phyloP scores from a whole-genome alignment of 2,113 vertebrate genomes.

The Panthera leo region DNA sequence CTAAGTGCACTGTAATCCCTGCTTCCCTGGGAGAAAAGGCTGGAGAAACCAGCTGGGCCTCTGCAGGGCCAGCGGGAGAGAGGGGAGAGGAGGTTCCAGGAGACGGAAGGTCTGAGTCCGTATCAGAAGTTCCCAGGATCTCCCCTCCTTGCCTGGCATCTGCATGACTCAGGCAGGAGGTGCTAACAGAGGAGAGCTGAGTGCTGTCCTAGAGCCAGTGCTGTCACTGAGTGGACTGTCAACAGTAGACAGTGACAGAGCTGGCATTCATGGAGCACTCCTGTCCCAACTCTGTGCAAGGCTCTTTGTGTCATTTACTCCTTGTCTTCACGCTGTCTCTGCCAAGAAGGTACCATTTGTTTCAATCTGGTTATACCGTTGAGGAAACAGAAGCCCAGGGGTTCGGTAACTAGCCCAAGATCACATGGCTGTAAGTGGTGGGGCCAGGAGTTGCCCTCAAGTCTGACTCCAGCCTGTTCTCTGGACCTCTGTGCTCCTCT shows the following conservation, averaged over 20 bases:
- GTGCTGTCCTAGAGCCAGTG: not conserved
- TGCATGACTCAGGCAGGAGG: not conserved
- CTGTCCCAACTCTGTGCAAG: not conserved
- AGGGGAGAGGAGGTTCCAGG: not conserved
- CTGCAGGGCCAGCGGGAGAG: not conserved
- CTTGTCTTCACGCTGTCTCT: not conserved
- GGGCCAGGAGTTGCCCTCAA: not conserved
- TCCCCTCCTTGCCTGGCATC: not conserved
- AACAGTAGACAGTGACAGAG: not conserved
- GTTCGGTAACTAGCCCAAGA: not conserved
- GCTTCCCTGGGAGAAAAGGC: not conserved
- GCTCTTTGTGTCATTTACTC: not conserved
- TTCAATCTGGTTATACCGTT: not conserved
- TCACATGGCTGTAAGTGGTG: not conserved
- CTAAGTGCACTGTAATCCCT: not conserved
- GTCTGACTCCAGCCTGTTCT: not conserved
- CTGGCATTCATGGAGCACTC: not conserved
- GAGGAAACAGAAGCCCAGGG: not conserved
- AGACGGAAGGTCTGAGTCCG: not conserved
- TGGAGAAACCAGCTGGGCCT: not conserved
- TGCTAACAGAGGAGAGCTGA: not conserved
- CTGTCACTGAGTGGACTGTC: not conserved
- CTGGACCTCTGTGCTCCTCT: not conserved
- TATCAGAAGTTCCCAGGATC: slow-evolving; percentile 36
- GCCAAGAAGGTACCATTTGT: not conserved